Evolutionary conservation across 2,888 invertebrate species (phyloP).

Genomic region (Hedychridium roseum): DNA sequence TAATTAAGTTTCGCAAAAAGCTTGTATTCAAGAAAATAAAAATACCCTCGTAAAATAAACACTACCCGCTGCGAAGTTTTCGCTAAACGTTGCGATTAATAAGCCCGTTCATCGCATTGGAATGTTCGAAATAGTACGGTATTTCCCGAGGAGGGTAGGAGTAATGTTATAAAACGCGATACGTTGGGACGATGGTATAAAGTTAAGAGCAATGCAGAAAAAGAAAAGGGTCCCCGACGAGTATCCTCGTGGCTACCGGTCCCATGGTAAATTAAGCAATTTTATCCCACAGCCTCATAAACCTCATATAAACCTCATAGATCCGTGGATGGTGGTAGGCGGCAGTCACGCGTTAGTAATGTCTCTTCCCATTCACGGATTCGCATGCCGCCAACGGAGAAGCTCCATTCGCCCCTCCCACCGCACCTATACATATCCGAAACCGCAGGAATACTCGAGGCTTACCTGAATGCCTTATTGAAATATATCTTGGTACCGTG

Average conservation of each 20-base stretch:
- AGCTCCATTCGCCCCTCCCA: constrained; percentile 4
- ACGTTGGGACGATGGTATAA: too few relatives aligned
- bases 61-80: too few relatives aligned
- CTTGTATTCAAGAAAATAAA: too few relatives aligned
- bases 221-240: too few relatives aligned
- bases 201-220: not conserved
- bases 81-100: too few relatives aligned
- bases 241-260: constrained; percentile 25
- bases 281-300: constrained; percentile 36
- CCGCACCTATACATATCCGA: constrained; percentile 18
- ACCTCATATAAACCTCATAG: constrained; percentile 31
- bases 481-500: constrained; percentile 34
- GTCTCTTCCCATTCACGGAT: constrained; percentile 37
- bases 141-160: too few relatives aligned
- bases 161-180: too few relatives aligned
- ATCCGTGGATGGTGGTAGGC: constrained; percentile 33
- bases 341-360: constrained; percentile 48
- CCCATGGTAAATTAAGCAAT: constrained; percentile 51
- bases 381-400: constrained; percentile 27
- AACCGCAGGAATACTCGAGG: constrained; percentile 32
- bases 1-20: too few relatives aligned
- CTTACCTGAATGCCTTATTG: constrained; percentile 39
- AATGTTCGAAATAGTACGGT: too few relatives aligned
- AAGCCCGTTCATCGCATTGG: too few relatives aligned
- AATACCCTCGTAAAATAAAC: too few relatives aligned